Percentiles rank a stretch among this genome's conserved stretches.
Conservation (phyloP, 2,888 invertebrate species). For the Cheiracanthium punctorium region DNA sequence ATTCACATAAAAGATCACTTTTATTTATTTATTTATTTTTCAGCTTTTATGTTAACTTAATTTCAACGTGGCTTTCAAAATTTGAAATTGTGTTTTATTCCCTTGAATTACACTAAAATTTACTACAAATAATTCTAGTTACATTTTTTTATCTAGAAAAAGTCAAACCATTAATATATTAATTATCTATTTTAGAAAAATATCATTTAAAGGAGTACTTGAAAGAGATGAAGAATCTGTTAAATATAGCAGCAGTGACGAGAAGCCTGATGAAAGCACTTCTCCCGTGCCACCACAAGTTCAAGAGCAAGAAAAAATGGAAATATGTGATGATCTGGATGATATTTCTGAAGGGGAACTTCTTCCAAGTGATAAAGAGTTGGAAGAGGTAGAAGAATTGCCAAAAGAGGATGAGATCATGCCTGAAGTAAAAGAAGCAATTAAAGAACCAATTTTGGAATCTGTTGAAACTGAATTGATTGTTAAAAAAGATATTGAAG, state of each 20-base stretch:
- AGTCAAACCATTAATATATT: background rate
- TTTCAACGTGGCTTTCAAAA: no score
- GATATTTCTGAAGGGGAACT: constrained; percentile 59
- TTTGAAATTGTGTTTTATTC: no score
- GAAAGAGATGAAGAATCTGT: constrained; percentile 15
- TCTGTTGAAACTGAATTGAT: background rate
- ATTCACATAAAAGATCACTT: no score
- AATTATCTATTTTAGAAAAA: constrained; percentile 29
- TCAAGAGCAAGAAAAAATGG: constrained; percentile 44
- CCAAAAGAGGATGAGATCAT: background rate
- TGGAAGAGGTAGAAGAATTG: constrained; percentile 18
- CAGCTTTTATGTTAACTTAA: no score
- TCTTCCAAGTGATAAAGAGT: constrained; percentile 34
- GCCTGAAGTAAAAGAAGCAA: background rate
- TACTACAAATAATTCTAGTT: background rate
- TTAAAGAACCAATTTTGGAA: background rate
- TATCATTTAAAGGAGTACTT: constrained; percentile 39
- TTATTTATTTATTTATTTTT: no score
- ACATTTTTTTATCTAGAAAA: background rate
- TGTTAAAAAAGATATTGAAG: background rate
- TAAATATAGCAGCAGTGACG: constrained; percentile 22
- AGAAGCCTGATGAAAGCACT: background rate
- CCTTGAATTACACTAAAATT: no score
- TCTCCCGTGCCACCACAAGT: constrained; percentile 19
- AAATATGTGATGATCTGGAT: constrained; percentile 52